Percentiles rank a stretch among this genome's conserved stretches.
Evolutionary conservation across 2,113 vertebrate species (phyloP).

Genomic region (Galemys pyrenaicus): DNA sequence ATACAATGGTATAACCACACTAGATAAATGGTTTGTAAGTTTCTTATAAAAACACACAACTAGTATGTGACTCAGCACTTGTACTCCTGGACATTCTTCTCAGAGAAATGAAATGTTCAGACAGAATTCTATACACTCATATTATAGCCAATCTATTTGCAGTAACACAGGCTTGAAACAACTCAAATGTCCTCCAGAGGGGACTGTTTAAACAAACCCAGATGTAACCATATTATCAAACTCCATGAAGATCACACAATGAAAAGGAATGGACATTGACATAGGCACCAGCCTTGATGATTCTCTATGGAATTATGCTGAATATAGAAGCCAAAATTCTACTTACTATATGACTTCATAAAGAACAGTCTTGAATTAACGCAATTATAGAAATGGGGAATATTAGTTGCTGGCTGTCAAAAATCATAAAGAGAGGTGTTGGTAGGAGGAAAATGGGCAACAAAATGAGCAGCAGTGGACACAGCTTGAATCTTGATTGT

Average conservation of each 20-base stretch:
- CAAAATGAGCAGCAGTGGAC: fast-evolving
- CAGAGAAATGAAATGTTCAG: background rate
- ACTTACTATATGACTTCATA: background rate
- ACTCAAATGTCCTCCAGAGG: no score
- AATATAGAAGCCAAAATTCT: background rate
- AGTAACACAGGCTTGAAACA: no score
- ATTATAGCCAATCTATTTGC: no score
- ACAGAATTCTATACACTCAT: background rate
- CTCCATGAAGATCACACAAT: no score
- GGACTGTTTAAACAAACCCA: no score
- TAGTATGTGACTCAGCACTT: no score
- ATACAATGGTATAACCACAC: no score
- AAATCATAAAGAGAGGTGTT: background rate
- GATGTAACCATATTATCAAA: no score
- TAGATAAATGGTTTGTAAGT: no score
- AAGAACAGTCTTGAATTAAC: background rate
- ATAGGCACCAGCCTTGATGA: background rate
- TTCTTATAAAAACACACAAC: no score
- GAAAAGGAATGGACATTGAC: background rate
- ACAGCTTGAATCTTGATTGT: background rate
- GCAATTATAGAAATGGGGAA: background rate
- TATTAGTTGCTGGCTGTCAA: background rate
- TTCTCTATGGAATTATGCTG: background rate
- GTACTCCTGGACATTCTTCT: no score
- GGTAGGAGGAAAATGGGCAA: background rate